phyloP scores from a whole-genome alignment of 2,797 vertebrate genomes.

The Podarcis siculus region DNA sequence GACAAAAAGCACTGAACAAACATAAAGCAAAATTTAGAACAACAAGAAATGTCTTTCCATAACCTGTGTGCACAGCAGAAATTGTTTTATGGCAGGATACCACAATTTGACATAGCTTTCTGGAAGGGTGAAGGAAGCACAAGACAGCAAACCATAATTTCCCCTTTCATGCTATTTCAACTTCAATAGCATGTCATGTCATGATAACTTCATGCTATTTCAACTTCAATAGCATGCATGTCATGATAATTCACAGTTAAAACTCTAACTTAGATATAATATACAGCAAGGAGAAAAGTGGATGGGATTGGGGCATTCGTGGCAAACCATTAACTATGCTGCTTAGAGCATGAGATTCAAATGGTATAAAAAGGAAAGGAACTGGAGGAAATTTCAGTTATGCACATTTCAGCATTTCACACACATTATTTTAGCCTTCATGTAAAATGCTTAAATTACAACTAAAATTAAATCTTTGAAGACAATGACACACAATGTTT shows the following conservation, averaged over 20 bases:
- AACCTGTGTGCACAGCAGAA: slow-evolving; percentile 23
- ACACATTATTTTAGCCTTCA: too few relatives aligned
- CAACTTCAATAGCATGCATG: too few relatives aligned
- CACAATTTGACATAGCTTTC: neutral
- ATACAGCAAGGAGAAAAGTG: too few relatives aligned
- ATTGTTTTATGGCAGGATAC: neutral
- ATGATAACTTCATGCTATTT: too few relatives aligned
- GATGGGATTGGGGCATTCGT: too few relatives aligned
- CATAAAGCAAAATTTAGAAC: slow-evolving; percentile 67
- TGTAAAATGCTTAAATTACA: neutral
- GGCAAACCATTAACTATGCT: neutral
- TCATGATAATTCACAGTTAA: too few relatives aligned
- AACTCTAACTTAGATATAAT: too few relatives aligned
- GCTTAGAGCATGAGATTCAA: neutral
- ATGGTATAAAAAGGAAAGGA: neutral
- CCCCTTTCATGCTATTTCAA: too few relatives aligned
- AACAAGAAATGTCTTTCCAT: slow-evolving; percentile 39
- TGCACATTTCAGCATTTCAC: neutral
- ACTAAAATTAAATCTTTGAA: neutral
- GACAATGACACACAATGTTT: neutral
- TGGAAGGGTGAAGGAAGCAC: neutral
- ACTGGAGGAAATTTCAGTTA: neutral
- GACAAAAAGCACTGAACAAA: slow-evolving; percentile 89
- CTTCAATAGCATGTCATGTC: too few relatives aligned
- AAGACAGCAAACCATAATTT: too few relatives aligned